Evolutionary conservation across 1,140 invertebrate species (phyloP), one percentile per base, ranked within the genome.

Genomic region (Orius insidiosus): DNA sequence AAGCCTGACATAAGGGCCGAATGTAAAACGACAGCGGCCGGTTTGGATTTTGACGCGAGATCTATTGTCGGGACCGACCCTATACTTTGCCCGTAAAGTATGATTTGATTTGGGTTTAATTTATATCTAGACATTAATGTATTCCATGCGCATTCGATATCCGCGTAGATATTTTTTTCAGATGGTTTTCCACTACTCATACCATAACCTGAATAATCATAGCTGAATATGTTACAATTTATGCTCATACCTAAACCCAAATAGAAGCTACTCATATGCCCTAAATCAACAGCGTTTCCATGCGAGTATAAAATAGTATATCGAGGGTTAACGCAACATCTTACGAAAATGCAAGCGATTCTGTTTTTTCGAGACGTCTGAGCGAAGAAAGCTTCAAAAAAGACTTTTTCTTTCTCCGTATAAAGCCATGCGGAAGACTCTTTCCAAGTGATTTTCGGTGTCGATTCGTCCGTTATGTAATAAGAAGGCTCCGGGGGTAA

Each of bases 101-200:
- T 79, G 31, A 82, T 70, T 56, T 76, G 70, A 52, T 78, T 74
- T 11, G 74, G 69, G 43, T 64, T 68, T 34, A 80, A 69, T 10
- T 72, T 70, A 58, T 75, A 80, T 47, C 68, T 60, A 24, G 63
- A 65, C 42, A 71, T 59, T 15, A 83, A 58, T 16, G 66, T 62
- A 51, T 75, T 66, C 11, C 19, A 80, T n/a, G 76, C 77, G 2
- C 76, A 74, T 58, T 78, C 72, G 54, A 83, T 76, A 57, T 84
- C 79, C 16, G 76, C 68, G 60, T 84, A 85, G 4, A 84, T 59
- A 63, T 84, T 82, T 57, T 78, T 78, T 62, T 83, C 80, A 2
- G 73, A 75, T 2, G 80, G 73, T 54, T 71, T 74, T n/a, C 80
- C 80, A 8, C 60, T 63, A 48, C 67, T 69, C 15, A 61, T 58